Percentiles rank a stretch among this genome's conserved stretches.
Conservation (phyloP, 2,797 vertebrate genomes). For the Geotrypetes seraphini region DNA sequence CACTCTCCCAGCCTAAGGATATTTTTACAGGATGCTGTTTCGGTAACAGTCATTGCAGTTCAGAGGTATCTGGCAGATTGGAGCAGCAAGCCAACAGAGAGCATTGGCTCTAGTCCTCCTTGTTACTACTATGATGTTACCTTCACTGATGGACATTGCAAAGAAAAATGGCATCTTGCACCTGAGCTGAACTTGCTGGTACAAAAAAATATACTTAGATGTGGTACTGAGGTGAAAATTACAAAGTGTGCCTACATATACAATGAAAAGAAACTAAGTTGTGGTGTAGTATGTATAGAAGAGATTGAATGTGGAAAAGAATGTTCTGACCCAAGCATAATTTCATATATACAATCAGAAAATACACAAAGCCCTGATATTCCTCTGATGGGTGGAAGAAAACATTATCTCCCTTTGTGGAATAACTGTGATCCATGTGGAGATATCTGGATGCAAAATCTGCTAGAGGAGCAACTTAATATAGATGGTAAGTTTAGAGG, state of each 20-base stretch:
- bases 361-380: constrained; percentile 5
- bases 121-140: constrained; percentile 74
- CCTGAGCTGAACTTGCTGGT: constrained; percentile 52
- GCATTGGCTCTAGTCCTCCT: neutral
- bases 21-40: constrained; percentile 10
- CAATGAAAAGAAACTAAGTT: constrained; percentile 58
- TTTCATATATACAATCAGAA: too few species aligned
- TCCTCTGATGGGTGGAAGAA: constrained; percentile 55
- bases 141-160: constrained; percentile 55
- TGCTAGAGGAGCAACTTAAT: constrained; percentile 27
- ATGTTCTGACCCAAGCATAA: neutral
- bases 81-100: neutral
- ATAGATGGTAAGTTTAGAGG: constrained; percentile 69
- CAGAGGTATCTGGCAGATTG: constrained; percentile 63
- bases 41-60: constrained; percentile 59
- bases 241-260: constrained; percentile 59
- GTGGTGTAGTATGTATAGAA: constrained; percentile 62
- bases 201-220: constrained; percentile 53
- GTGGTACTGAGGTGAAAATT: constrained; percentile 51
- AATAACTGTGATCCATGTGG: constrained; percentile 82
- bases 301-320: constrained; percentile 14
- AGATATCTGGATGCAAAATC: constrained; percentile 51
- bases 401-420: constrained; percentile 80
- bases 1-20: constrained; percentile 31
- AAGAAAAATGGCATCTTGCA: constrained; percentile 58